Base-by-base conservation (phyloP, 2,797 vertebrate species). In the Anguilla pacifica region DNA sequence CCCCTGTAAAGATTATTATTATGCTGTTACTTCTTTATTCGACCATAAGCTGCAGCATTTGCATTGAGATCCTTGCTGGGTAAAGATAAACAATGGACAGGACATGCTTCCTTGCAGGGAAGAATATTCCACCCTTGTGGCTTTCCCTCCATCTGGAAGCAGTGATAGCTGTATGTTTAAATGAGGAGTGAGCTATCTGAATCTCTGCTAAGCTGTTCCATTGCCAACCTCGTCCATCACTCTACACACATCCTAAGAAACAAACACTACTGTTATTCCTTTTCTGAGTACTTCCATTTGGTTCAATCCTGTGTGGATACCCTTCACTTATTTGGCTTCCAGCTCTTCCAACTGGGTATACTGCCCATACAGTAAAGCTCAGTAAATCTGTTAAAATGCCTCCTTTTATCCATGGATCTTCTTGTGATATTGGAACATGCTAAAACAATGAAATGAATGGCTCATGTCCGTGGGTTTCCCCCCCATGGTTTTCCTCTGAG, bases 301-400 rank as follows among this genome's bases (percentile, higher is more conserved):
- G 72, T 93, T 90, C 84, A 67, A 89, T 90, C 87, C 79, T 88
- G 86, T 90, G 92, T 83, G 87, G 89, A 86, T 88, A 85, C 22
- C 57, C 87, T 86, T 90, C 61, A 89, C 92, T 92, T 83, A 88
- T 88, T 91, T 82, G 85, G 92, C 93, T 95, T 96, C 95, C 94
- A 95, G 93, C 90, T 79, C 89, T 94, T 93, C 94, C 91, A 93
- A 94, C 93, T 87, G 64, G 92, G 95, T 90, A 22, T 90, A 91
- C 93, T 95, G 89, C 94, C 94, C 92, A 93, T 94, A 94, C 87
- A 88, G 88, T 90, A 91, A 89, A 93, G 90, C 89, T 89, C 82
- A 84, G 87, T 86, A 89, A 87, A 91, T 90, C 87, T 90, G 84
- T 90, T 89, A 90, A 90, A 83, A 59, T 1, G 85, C 88, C 85